phyloP scores from a whole-genome alignment of 2,113 vertebrate species.

The Petrocephalus zakoni region DNA sequence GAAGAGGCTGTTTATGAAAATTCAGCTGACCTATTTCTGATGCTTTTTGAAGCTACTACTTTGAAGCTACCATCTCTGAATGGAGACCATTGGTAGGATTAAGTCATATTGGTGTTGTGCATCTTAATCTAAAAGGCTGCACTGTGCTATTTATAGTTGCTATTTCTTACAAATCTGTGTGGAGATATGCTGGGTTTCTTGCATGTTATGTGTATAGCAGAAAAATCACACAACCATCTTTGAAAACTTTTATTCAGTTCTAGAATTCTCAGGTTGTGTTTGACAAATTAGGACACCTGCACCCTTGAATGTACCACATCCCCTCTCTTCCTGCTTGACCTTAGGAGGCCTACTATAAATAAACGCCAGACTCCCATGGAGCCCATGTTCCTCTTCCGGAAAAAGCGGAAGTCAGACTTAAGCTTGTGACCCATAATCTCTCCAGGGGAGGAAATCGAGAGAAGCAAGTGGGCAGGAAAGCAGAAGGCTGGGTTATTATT shows the following conservation, averaged over 20 bases:
- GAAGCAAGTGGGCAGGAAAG: conserved; percentile 31
- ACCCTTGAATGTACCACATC: not conserved
- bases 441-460: conserved; percentile 45
- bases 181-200: not conserved
- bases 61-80: not conserved
- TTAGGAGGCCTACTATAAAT: conserved; percentile 32
- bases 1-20: conserved; percentile 6
- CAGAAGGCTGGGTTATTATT: conserved; percentile 3
- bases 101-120: not conserved
- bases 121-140: not conserved
- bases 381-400: conserved; percentile 45
- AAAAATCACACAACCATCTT: not conserved
- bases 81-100: not conserved
- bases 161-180: not conserved
- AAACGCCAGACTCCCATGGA: conserved; percentile 24
- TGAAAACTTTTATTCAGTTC: not conserved
- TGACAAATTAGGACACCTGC: not conserved
- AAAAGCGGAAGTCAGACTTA: conserved; percentile 54
- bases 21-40: not conserved
- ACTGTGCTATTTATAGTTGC: not conserved
- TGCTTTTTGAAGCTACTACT: not conserved
- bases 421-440: conserved; percentile 49
- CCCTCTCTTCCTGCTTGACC: not conserved
- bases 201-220: not conserved
- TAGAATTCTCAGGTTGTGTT: not conserved